Evolutionary conservation across 1,140 invertebrate genomes (phyloP), one percentile per base, ranked within the genome.

Genomic region (Lerema accius): DNA sequence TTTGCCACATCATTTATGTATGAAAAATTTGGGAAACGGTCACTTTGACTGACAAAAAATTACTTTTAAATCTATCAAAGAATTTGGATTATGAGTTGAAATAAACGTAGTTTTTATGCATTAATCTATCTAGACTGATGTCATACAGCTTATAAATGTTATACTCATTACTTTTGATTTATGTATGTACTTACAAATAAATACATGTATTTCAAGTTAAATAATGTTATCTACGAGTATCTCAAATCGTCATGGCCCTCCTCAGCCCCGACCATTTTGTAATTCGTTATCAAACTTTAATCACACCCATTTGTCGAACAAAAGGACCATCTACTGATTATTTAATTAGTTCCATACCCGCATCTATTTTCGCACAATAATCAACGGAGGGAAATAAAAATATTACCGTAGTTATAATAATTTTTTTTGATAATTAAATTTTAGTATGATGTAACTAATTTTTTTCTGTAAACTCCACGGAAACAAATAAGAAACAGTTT

Each of bases 241-340:
- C 72, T 73, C 50, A 56, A 45, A 64, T 69, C 59, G 56, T 13
- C 59, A 49, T 63, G 55, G 28, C 53, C 37, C 23, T 40, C 42
- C 60, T 55, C 3, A 46, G 19, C 50, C 40, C 9, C 39, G 32
- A 19, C 39, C 51, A 63, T 37, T 66, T 59, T 50, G 40, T 66
- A 77, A 78, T 73, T 76, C 71, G 71, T 76, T 80, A 80, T 80
- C 78, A 65, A 71, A 73, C 49, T 65, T 45, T 68, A 78, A 80
- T 78, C 78, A 63, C 15, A 55, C 39, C 40, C 19, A 62, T 69
- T 60, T 72, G 63, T 63, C 49, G 23, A 60, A 59, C 64, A 69
- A 48, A 59, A 65, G 43, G 49, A 51, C 39, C 32, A 6, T 13
- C 15, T 42, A 58, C 46, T 46, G 40, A 56, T 68, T 62, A 73